Evolutionary conservation across 2,888 invertebrate genomes (phyloP), one percentile per base, ranked within the genome.

Genomic region (Beris morrisii): DNA sequence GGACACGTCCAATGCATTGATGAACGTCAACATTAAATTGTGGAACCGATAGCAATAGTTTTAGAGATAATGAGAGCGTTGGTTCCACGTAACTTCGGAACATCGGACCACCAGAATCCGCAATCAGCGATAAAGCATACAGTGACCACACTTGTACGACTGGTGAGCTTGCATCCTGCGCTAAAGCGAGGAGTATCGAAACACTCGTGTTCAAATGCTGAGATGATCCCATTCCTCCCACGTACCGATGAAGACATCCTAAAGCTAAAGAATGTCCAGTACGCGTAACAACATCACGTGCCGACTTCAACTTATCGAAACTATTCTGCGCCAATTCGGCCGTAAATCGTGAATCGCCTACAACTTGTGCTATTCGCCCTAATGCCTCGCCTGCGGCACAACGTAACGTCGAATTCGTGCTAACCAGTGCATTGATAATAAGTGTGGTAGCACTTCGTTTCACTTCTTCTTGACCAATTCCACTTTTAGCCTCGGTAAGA

Each of bases 21-120:
- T 95, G 95, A 22, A 97, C 89, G 77, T 97, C 96, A 44, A 92
- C 93, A 74, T 91, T 87, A 67, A 92, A 92, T 46, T 95, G 92
- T 5, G 96, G 93, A n/a, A 96, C 93, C 64, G 89, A 89, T 69
- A 97, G 85, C 63, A 97, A 83, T 64, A 97, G 84, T 76, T 95
- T 95, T 67, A 99, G 82, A n/a, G 93, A 91, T 59, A 97, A 84
- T 9, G 92, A 92, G 64, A 99, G 83, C 0, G 95, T 92, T 0
- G 96, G 94, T 77, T 99, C 98, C 15, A 98, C 97, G 81, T 96
- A 99, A 31, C 94, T 89, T 28, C 97, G 87, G 83, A 99, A 99
- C 96, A 99, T 97, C 0, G 99, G 98, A 0, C 99, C 99, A 1
- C 98, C 97, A 0, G 97, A 97, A 81, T 98, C 97, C 4, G 96